A percentile compares a stretch with the other conserved stretches of the same genome.
Conservation (phyloP, 2,113 vertebrate genomes). For the Chionis minor region DNA sequence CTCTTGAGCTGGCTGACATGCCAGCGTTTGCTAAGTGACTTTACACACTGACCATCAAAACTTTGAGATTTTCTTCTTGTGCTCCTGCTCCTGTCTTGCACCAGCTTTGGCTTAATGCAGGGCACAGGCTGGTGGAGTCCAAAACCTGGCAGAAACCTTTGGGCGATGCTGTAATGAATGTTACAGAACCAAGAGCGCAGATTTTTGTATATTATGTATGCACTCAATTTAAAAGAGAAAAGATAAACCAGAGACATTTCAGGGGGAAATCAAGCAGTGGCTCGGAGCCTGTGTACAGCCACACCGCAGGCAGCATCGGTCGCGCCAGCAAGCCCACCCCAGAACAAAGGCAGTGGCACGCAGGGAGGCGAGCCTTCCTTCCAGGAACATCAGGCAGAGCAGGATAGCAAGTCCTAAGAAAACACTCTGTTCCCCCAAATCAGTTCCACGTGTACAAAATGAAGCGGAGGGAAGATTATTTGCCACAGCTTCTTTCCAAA, state of each 20-base stretch:
- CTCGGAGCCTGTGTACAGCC: neutral
- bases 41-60: neutral
- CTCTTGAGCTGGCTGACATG: neutral
- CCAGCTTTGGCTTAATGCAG: neutral
- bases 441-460: neutral
- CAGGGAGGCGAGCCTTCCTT: neutral
- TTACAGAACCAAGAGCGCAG: neutral
- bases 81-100: neutral
- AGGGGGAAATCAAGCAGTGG: neutral
- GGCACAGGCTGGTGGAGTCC: neutral
- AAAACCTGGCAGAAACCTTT: neutral
- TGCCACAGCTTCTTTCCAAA: neutral
- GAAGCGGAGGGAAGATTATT: neutral
- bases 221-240: neutral
- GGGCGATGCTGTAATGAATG: neutral
- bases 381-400: neutral
- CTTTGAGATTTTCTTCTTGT: neutral
- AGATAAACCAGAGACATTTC: neutral
- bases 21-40: neutral
- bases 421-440: neutral
- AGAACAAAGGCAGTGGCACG: neutral
- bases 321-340: neutral
- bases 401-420: neutral
- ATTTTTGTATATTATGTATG: neutral
- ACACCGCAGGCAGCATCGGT: rapidly evolving